These are phyloP conservation scores for Rambutsinella grinnellia DNA, from an alignment of 2,888 invertebrate species.

Conservation along the genomic window DNA sequence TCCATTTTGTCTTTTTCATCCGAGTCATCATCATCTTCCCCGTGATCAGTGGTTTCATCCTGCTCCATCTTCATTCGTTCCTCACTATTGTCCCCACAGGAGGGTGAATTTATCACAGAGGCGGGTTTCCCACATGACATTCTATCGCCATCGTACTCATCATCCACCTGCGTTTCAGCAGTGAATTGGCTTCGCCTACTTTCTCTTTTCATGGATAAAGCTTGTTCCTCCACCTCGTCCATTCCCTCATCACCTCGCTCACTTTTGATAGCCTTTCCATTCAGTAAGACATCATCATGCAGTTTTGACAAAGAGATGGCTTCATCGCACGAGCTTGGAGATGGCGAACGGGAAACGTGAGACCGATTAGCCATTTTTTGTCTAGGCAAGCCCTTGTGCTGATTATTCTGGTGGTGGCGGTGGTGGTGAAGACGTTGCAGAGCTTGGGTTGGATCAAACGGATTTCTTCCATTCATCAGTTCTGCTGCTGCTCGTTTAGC, in stretches of 20 bases:
- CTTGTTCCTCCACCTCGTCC: constrained; percentile 53
- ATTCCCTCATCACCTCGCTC: constrained; percentile 32
- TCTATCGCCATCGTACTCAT: constrained; percentile 55
- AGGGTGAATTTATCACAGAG: constrained; percentile 66
- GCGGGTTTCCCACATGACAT: constrained; percentile 38
- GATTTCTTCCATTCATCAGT: constrained; percentile 45
- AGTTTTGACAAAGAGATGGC: constrained; percentile 53
- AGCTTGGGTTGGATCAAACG: constrained; percentile 34
- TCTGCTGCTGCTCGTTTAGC: constrained; percentile 50
- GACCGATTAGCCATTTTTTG: constrained; percentile 41
- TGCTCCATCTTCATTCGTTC: constrained; percentile 70
- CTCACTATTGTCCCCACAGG: constrained; percentile 71
- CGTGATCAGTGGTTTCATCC: constrained; percentile 36
- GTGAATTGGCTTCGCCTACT: constrained; percentile 45
- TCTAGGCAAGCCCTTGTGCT: constrained; percentile 16
- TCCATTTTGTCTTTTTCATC: constrained; percentile 61
- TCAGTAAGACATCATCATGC: constrained; percentile 53
- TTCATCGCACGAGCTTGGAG: constrained; percentile 56
- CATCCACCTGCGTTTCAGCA: constrained; percentile 52
- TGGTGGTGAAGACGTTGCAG: constrained; percentile 34
- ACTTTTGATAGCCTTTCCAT: constrained; percentile 43
- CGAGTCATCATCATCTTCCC: constrained; percentile 55
- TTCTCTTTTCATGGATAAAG: constrained; percentile 55
- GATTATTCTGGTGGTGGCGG: constrained; percentile 29
- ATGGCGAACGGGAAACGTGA: constrained; percentile 51